phyloP scores from a whole-genome alignment of 2,888 invertebrate species.

The Troides helena region DNA sequence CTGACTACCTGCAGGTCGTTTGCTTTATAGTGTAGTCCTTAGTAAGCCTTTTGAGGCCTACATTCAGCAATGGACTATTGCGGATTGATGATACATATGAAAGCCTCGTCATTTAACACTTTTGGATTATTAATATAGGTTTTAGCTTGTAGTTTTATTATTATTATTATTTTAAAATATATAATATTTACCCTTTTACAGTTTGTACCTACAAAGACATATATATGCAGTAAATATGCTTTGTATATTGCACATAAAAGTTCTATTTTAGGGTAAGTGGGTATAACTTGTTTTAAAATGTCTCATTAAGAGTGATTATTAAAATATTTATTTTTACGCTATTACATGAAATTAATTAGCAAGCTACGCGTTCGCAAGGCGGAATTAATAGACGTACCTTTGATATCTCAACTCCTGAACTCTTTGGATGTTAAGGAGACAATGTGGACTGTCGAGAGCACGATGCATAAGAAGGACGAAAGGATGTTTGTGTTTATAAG shows the following conservation, averaged over 20 bases:
- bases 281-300: background rate
- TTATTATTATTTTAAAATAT: background rate
- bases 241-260: constrained; percentile 61
- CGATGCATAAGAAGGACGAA: constrained; percentile 44
- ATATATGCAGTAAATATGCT: constrained; percentile 48
- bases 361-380: constrained; percentile 64
- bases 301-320: background rate
- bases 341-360: constrained; percentile 39
- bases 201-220: constrained; percentile 57
- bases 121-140: too few relatives aligned
- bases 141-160: background rate
- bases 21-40: too few relatives aligned
- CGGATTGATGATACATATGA: too few relatives aligned
- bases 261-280: constrained; percentile 58
- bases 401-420: constrained; percentile 53
- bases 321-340: background rate
- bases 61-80: too few relatives aligned
- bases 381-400: constrained; percentile 62
- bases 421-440: constrained; percentile 56
- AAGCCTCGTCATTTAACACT: too few relatives aligned
- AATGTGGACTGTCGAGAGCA: constrained; percentile 55
- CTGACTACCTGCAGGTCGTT: too few relatives aligned
- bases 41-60: too few relatives aligned
- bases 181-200: constrained; percentile 38
- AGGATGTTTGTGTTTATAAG: constrained; percentile 58